Percentiles rank a stretch among this genome's conserved stretches.
These are phyloP conservation scores for Halichondria panicea DNA, from an alignment of 37 sponge, comb jelly and placozoan species.

Conservation along the genomic window DNA sequence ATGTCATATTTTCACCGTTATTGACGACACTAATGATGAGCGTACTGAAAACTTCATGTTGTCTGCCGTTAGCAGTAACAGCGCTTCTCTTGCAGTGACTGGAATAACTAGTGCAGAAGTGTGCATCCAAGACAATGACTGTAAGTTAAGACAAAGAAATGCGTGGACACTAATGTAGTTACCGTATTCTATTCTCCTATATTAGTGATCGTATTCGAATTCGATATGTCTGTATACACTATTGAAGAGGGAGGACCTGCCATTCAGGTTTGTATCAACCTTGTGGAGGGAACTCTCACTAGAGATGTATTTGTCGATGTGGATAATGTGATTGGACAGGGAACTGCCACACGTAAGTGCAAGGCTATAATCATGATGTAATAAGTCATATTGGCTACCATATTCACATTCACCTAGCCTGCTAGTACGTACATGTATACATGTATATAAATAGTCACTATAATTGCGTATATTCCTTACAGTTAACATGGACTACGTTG, in stretches of 20 bases:
- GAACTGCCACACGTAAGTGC: too few species aligned
- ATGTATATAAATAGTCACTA: background rate
- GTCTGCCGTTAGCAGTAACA: background rate
- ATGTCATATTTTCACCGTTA: background rate
- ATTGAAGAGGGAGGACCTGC: background rate
- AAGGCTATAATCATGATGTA: too few species aligned
- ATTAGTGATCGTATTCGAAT: background rate
- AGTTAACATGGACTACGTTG: background rate
- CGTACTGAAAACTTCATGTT: background rate
- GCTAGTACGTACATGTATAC: background rate
- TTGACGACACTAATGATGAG: conserved; percentile 19
- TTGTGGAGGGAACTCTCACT: background rate
- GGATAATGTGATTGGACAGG: background rate
- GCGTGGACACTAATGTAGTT: too few species aligned
- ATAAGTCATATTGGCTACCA: too few species aligned
- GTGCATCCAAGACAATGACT: background rate
- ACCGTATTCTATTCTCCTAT: too few species aligned
- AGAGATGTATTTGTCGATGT: background rate
- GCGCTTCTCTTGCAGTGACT: background rate
- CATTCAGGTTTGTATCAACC: background rate
- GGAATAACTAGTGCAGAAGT: background rate
- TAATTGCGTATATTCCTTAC: too few species aligned
- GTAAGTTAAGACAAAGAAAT: background rate
- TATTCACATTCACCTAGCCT: too few species aligned
- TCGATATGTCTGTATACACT: background rate